These are phyloP conservation scores for Hippocampus mohnikei DNA, from an alignment of 2,113 vertebrate species.

Conservation along the genomic window DNA sequence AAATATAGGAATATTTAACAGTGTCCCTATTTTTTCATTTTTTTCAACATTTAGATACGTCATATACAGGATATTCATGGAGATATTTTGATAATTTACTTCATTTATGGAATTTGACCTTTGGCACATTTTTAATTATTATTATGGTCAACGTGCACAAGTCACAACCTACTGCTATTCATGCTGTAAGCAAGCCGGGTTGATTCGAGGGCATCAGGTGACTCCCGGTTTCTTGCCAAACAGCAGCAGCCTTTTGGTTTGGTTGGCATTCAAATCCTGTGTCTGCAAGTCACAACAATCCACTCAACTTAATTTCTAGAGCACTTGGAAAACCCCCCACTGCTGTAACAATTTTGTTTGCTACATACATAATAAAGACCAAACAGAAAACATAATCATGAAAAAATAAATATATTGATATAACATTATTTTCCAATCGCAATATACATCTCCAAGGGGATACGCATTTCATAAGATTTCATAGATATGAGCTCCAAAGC, in stretches of 20 bases:
- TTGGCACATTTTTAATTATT: not conserved
- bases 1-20: too few relatives aligned
- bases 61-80: too few relatives aligned
- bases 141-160: not conserved
- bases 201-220: conserved; percentile 30
- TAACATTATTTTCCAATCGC: too few relatives aligned
- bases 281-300: conserved; percentile 37
- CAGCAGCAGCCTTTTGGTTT: conserved; percentile 45
- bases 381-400: too few relatives aligned
- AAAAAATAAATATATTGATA: too few relatives aligned
- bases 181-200: conserved; percentile 23
- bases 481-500: not conserved
- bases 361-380: too few relatives aligned
- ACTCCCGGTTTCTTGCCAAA: conserved; percentile 48
- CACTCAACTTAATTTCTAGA: not conserved
- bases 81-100: not conserved
- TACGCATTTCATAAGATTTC: conserved; percentile 16
- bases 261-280: conserved; percentile 39
- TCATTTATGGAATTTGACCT: not conserved
- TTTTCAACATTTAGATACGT: too few relatives aligned
- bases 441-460: not conserved
- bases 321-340: not conserved
- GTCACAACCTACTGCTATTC: conserved; percentile 13
- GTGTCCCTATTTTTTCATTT: too few relatives aligned
- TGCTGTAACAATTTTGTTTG: not conserved